Percentiles rank a stretch among this genome's conserved stretches.
phyloP scores from a whole-genome alignment of 2,797 vertebrate genomes.

The Notolabrus celidotus region DNA sequence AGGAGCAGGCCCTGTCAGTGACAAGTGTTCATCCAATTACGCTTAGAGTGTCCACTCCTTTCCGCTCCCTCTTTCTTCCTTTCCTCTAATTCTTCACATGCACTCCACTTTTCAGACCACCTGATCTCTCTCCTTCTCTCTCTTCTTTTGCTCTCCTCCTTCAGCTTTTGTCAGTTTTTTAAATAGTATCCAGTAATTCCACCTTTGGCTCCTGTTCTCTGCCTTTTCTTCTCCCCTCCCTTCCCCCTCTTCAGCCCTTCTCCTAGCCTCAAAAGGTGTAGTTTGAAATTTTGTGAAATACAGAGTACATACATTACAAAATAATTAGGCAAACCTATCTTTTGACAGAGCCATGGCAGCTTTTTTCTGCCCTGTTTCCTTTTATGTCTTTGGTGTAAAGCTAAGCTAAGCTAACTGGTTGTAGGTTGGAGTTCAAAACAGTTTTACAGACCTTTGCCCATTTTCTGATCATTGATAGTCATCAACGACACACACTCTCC shows the following conservation, averaged over 20 bases:
- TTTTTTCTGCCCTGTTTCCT: neutral
- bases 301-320: neutral
- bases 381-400: neutral
- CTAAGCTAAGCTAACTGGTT: neutral
- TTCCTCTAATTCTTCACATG: slow-evolving; percentile 32
- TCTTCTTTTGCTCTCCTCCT: slow-evolving; percentile 16
- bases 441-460: too few relatives aligned
- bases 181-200: slow-evolving; percentile 36
- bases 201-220: neutral
- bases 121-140: slow-evolving; percentile 47
- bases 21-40: slow-evolving; percentile 76
- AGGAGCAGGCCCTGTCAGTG: slow-evolving; percentile 62
- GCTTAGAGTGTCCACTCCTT: slow-evolving; percentile 53
- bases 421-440: neutral
- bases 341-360: neutral
- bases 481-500: too few relatives aligned
- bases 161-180: slow-evolving; percentile 33
- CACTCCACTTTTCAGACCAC: slow-evolving; percentile 49
- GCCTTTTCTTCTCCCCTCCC: neutral
- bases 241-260: neutral
- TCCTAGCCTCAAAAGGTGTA: neutral
- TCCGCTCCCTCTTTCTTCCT: slow-evolving; percentile 15
- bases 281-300: neutral
- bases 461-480: too few relatives aligned
- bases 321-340: neutral